A percentile compares a stretch with the other conserved stretches of the same genome.
Conservation (phyloP, 2,113 vertebrate species). For the Myiagra hebetior region DNA sequence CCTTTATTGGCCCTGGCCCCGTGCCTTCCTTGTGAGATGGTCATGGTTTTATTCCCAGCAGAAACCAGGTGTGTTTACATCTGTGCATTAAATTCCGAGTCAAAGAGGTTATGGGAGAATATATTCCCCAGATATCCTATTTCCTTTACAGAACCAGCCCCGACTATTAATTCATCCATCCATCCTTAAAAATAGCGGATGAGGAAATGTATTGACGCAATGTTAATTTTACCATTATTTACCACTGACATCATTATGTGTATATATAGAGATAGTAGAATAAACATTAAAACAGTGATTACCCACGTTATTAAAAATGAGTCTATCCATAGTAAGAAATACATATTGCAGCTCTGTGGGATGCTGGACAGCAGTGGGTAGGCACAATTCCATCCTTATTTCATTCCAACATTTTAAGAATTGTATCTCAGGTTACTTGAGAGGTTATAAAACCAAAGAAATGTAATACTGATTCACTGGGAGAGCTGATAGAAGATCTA, state of each 20-base stretch:
- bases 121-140: neutral
- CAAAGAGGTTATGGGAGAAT: neutral
- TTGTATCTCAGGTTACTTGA: neutral
- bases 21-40: neutral
- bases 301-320: neutral
- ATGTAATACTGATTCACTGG: neutral
- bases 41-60: constrained; percentile 30
- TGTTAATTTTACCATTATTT: neutral
- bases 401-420: neutral
- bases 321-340: neutral
- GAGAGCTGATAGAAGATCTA: neutral
- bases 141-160: neutral
- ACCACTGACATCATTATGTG: neutral
- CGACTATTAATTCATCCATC: neutral
- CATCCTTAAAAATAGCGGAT: constrained; percentile 10
- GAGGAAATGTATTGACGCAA: neutral
- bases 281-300: neutral
- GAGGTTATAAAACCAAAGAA: neutral
- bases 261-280: neutral
- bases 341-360: neutral
- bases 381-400: neutral
- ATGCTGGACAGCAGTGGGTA: neutral
- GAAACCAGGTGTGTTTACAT: constrained; percentile 63
- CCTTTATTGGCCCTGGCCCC: neutral
- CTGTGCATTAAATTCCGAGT: constrained; percentile 27